A percentile compares a stretch with the other conserved stretches of the same genome.
These are phyloP conservation scores for Sminthurides aquaticus DNA, from an alignment of 2,888 invertebrate species.

Conservation along the genomic window DNA sequence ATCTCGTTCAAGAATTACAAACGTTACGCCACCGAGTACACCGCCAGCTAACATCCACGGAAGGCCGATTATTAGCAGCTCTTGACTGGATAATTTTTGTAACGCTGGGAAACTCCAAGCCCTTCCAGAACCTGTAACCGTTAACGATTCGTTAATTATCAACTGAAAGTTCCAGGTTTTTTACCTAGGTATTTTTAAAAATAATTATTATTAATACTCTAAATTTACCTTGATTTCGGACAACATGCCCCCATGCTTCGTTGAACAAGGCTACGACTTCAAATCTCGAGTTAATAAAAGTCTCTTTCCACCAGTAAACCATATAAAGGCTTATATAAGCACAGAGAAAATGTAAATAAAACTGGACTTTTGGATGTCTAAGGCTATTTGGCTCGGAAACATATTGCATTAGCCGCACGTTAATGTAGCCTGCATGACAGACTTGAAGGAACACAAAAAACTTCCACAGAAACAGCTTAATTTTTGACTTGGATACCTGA, in stretches of 20 bases:
- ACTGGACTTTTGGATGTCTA: not conserved
- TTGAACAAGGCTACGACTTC: not conserved
- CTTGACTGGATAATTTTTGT: not conserved
- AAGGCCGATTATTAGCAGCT: not conserved
- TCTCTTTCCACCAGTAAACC: not conserved
- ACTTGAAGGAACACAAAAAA: not conserved
- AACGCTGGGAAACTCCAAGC: not conserved
- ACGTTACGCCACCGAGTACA: not conserved
- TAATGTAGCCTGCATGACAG: not conserved
- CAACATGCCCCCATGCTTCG: not conserved
- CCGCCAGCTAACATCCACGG: not conserved
- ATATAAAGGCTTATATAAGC: not conserved
- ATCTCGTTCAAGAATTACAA: not conserved
- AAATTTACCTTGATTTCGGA: not conserved
- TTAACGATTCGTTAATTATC: too few relatives aligned
- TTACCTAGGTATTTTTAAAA: too few relatives aligned
- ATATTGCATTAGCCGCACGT: not conserved
- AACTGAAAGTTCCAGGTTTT: too few relatives aligned
- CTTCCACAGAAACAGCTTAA: not conserved
- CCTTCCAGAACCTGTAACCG: too few relatives aligned
- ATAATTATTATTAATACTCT: too few relatives aligned
- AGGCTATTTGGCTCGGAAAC: not conserved
- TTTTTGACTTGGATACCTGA: not conserved
- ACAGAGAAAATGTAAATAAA: not conserved
- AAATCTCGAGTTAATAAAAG: not conserved